Percentiles rank a stretch among this genome's conserved stretches.
Conservation (phyloP, 2,888 invertebrate species). For the Falcaria lacertinaria region DNA sequence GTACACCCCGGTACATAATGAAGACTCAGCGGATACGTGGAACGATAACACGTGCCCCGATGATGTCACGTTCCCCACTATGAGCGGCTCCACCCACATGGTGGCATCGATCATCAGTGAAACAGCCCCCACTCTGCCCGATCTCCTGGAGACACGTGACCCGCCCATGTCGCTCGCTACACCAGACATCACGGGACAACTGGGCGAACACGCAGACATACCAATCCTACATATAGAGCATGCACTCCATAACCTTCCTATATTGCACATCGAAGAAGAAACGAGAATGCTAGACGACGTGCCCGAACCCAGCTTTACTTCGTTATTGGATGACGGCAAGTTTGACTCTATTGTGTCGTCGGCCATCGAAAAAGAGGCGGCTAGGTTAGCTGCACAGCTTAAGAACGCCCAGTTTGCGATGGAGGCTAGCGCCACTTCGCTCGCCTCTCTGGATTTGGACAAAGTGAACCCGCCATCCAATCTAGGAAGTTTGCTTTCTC, state of each 20-base stretch:
- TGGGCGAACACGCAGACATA: conserved; percentile 39
- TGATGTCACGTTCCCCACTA: conserved; percentile 89
- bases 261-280: conserved; percentile 16
- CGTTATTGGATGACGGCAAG: conserved; percentile 69
- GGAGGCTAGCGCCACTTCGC: conserved; percentile 81
- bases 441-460: conserved; percentile 84
- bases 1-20: conserved; percentile 24
- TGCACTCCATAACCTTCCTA: conserved; percentile 5
- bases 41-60: conserved; percentile 89
- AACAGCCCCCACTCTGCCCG: conserved; percentile 55
- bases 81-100: conserved; percentile 87
- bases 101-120: conserved; percentile 84
- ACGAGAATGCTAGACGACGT: conserved; percentile 39
- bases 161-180: conserved; percentile 38
- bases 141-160: conserved; percentile 64
- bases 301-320: conserved; percentile 58
- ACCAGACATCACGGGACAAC: conserved; percentile 61
- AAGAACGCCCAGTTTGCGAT: conserved; percentile 55
- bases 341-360: conserved; percentile 84
- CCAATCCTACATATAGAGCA: conserved; percentile 25
- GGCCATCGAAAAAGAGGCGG: conserved; percentile 87
- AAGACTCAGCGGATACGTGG: conserved; percentile 90
- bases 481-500: conserved; percentile 83
- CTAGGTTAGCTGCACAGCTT: conserved; percentile 78
- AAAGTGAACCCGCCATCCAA: conserved; percentile 88